phyloP scores from a whole-genome alignment of 2,888 invertebrate genomes.

The Himalopsyche anomala region DNA sequence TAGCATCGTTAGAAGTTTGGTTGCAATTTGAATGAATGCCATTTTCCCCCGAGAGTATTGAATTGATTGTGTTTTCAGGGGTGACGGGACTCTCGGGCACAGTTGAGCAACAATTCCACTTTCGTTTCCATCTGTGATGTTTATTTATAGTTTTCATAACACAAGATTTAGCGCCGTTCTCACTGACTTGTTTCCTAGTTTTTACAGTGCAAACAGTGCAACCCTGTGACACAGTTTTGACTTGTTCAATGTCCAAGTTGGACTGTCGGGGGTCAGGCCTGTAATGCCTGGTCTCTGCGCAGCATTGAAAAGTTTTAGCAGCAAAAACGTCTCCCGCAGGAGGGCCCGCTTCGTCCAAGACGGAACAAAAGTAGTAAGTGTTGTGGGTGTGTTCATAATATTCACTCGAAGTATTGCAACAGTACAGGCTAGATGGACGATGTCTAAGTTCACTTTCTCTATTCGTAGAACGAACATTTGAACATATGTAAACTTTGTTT shows the following conservation, averaged over 20 bases:
- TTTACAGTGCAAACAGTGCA: conserved; percentile 66
- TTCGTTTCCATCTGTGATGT: conserved; percentile 73
- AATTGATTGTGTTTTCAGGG: conserved; percentile 73
- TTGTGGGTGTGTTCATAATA: conserved; percentile 69
- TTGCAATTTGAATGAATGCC: conserved; percentile 55
- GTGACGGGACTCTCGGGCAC: conserved; percentile 79
- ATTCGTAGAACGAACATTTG: conserved; percentile 60
- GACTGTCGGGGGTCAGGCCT: conserved; percentile 64
- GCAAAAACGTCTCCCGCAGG: conserved; percentile 66
- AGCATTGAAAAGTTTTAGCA: conserved; percentile 71
- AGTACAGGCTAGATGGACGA: conserved; percentile 71
- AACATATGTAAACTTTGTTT: conserved; percentile 63
- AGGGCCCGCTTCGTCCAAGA: conserved; percentile 74
- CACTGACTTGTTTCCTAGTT: conserved; percentile 58
- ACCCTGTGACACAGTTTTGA: conserved; percentile 68
- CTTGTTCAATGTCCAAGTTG: conserved; percentile 67
- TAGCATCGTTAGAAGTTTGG: conserved; percentile 63
- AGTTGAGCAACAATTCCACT: conserved; percentile 79
- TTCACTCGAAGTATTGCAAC: conserved; percentile 72
- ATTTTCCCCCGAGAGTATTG: conserved; percentile 62
- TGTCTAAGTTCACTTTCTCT: conserved; percentile 64
- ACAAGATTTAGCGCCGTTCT: conserved; percentile 66
- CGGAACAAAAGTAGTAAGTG: conserved; percentile 74
- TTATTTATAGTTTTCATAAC: conserved; percentile 71
- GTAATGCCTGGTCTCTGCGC: conserved; percentile 68